A percentile compares a stretch with the other conserved stretches of the same genome.
These are phyloP conservation scores for Amyelois transitella DNA, from an alignment of 1,140 invertebrate genomes.

Conservation along the genomic window DNA sequence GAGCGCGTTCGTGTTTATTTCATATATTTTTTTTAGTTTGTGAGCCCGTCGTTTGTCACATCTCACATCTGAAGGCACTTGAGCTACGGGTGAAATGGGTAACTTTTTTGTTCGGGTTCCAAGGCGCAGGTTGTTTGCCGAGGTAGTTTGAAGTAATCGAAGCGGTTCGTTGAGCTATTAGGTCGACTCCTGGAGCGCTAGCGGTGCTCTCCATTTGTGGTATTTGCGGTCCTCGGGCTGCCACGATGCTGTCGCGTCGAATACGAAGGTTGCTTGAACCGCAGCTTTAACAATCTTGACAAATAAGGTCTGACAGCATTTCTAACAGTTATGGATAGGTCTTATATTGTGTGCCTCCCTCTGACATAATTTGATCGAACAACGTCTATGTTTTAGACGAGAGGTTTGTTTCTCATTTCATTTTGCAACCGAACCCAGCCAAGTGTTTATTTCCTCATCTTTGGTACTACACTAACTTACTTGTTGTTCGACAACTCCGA, in stretches of 20 bases:
- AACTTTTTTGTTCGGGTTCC: conserved; percentile 33
- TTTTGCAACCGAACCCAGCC: not conserved
- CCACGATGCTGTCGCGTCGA: conserved; percentile 8
- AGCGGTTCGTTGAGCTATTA: conserved; percentile 11
- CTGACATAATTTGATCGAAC: not conserved
- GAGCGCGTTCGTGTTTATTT: conserved; percentile 30
- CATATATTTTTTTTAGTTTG: conserved; percentile 34
- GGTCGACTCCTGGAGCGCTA: conserved; percentile 10
- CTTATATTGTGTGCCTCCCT: too few species aligned
- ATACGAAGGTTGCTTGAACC: not conserved
- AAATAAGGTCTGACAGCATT: not conserved
- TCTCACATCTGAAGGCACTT: conserved; percentile 16
- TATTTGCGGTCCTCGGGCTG: conserved; percentile 21
- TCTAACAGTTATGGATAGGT: not conserved
- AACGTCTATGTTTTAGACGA: not conserved
- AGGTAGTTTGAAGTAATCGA: conserved; percentile 19
- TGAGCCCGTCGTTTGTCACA: conserved; percentile 26
- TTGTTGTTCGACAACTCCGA: conserved; percentile 17
- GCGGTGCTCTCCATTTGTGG: conserved; percentile 13
- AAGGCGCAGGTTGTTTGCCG: conserved; percentile 25
- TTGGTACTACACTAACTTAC: not conserved
- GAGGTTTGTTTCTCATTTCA: not conserved
- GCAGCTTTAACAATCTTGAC: not conserved
- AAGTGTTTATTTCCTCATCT: not conserved
- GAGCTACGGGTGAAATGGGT: conserved; percentile 43